Percentiles rank a stretch among this genome's conserved stretches.
These are phyloP conservation scores for Anguilla pacifica DNA, from an alignment of 2,797 vertebrate genomes.

Conservation along the genomic window DNA sequence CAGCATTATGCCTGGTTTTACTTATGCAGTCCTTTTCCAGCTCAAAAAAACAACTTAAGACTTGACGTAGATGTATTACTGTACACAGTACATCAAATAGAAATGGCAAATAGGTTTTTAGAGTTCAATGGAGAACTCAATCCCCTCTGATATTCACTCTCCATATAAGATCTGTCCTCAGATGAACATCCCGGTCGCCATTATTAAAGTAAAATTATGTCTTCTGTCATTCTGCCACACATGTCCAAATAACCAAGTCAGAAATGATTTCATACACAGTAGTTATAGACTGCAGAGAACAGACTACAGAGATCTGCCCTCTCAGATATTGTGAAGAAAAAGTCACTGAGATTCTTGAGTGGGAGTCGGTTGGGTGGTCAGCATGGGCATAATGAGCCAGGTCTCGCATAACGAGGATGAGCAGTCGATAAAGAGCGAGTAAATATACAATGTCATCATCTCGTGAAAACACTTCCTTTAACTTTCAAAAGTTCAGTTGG, in stretches of 20 bases:
- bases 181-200: background rate
- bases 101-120: background rate
- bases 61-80: background rate
- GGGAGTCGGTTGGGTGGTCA: slow-evolving; percentile 93
- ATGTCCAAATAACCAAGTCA: no score
- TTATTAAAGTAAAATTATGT: background rate
- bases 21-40: background rate
- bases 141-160: background rate
- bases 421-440: background rate
- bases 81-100: background rate
- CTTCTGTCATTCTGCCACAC: background rate
- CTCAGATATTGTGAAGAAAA: slow-evolving; percentile 66
- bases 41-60: background rate
- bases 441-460: background rate
- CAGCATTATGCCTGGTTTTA: no score
- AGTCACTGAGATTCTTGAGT: slow-evolving; percentile 84
- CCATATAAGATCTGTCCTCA: background rate
- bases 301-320: slow-evolving; percentile 33
- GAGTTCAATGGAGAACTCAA: background rate
- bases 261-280: background rate
- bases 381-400: slow-evolving; percentile 94
- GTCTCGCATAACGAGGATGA: slow-evolving; percentile 84
- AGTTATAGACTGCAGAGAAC: no score
- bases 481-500: background rate
- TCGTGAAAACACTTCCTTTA: background rate